A percentile compares a stretch with the other conserved stretches of the same genome.
Evolutionary conservation across 2,797 vertebrate genomes (phyloP).

Genomic region (Mergus octosetaceus): DNA sequence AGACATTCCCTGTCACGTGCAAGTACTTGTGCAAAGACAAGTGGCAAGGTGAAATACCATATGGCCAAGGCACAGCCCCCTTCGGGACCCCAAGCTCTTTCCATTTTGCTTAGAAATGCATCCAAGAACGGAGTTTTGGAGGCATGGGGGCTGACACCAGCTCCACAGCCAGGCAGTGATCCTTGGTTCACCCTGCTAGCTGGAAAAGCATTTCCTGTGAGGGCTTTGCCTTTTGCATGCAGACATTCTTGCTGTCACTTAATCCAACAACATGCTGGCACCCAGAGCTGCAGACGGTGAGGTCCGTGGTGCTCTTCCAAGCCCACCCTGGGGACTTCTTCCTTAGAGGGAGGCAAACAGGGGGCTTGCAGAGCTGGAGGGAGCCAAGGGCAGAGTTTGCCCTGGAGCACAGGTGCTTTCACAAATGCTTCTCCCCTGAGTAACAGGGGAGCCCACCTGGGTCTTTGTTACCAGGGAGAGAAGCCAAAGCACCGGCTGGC

Average conservation of each 20-base stretch:
- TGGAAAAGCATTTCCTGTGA: rapidly evolving
- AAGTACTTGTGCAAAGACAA: neutral
- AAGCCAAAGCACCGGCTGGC: neutral
- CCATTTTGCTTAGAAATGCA: neutral
- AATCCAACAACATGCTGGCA: rapidly evolving
- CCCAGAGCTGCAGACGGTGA: neutral
- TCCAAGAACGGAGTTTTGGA: rapidly evolving
- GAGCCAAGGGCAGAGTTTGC: neutral
- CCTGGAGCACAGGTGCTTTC: neutral
- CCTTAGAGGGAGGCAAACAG: neutral
- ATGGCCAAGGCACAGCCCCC: neutral
- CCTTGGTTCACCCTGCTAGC: neutral
- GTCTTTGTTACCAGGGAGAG: neutral
- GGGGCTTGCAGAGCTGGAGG: rapidly evolving
- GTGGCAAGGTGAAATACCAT: neutral
- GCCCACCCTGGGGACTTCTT: neutral
- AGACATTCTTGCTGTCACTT: neutral
- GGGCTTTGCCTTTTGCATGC: neutral
- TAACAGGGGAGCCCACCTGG: rapidly evolving
- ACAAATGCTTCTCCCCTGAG: neutral
- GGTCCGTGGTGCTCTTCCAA: neutral
- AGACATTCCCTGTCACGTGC: neutral
- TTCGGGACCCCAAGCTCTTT: neutral
- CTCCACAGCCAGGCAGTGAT: neutral
- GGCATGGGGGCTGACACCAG: rapidly evolving